Percentiles rank a stretch among this genome's conserved stretches.
Conservation (phyloP, 2,888 invertebrate genomes). For the Congeria kusceri region DNA sequence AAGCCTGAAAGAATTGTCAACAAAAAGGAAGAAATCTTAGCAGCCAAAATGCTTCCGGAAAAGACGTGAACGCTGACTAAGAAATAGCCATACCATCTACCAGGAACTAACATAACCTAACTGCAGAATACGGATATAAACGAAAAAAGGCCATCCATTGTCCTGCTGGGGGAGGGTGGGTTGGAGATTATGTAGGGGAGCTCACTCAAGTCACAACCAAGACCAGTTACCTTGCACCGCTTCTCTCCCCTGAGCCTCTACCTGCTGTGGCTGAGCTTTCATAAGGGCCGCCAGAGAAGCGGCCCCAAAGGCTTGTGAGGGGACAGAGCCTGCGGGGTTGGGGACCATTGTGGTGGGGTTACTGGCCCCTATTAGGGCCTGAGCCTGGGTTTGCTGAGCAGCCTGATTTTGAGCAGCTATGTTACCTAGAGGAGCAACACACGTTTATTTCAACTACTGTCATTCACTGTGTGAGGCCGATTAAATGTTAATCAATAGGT, state of each 20-base stretch:
- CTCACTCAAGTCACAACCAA: slow-evolving; percentile 47
- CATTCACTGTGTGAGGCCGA: too few relatives aligned
- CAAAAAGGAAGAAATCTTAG: too few relatives aligned
- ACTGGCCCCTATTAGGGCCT: slow-evolving; percentile 57
- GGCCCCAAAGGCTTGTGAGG: slow-evolving; percentile 54
- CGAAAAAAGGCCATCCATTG: slow-evolving; percentile 29
- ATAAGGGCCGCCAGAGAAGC: slow-evolving; percentile 56
- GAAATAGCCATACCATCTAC: too few relatives aligned
- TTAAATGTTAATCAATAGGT: too few relatives aligned
- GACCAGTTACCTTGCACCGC: slow-evolving; percentile 39
- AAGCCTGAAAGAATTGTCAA: too few relatives aligned
- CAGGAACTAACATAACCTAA: too few relatives aligned
- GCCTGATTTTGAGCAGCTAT: slow-evolving; percentile 56
- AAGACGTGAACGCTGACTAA: too few relatives aligned
- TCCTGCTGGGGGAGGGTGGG: background rate
- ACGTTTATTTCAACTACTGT: too few relatives aligned
- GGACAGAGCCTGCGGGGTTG: slow-evolving; percentile 54
- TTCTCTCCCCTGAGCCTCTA: slow-evolving; percentile 19
- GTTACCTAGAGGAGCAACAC: slow-evolving; percentile 46
- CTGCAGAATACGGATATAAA: background rate
- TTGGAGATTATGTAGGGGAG: slow-evolving; percentile 42
- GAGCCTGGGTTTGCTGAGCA: slow-evolving; percentile 29
- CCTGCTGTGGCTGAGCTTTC: slow-evolving; percentile 16
- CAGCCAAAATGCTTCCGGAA: too few relatives aligned
- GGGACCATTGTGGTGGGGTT: slow-evolving; percentile 53